Conservation (phyloP, 2,797 vertebrate genomes). For the Prunella strophiata region DNA sequence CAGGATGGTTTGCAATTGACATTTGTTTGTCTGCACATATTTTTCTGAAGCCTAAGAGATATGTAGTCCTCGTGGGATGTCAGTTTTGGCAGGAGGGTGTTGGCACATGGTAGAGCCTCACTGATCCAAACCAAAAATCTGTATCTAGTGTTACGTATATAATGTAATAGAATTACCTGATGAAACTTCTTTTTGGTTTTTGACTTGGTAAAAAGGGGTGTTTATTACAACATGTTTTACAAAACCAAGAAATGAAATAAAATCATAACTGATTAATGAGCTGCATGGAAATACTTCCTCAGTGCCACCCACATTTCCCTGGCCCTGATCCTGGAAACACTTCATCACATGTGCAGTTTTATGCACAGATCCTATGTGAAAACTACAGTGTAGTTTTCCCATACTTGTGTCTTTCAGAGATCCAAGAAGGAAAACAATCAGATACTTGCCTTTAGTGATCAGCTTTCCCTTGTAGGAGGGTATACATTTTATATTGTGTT, state of each 20-base stretch:
- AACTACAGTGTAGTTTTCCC: constrained; percentile 58
- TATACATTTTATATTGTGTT: background rate
- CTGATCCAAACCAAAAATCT: constrained; percentile 46
- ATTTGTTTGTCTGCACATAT: constrained; percentile 32
- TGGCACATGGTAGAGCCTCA: background rate
- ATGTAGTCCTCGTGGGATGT: background rate
- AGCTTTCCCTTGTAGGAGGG: background rate
- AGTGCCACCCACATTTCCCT: constrained; percentile 68
- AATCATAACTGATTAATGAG: constrained; percentile 63
- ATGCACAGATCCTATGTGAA: constrained; percentile 56
- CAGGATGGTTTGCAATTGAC: constrained; percentile 21
- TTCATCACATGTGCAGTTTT: constrained; percentile 62
- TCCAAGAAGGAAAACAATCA: background rate
- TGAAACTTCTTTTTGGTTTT: constrained; percentile 31
- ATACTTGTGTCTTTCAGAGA: constrained; percentile 33
- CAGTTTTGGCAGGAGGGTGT: constrained; percentile 49
- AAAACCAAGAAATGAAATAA: constrained; percentile 60
- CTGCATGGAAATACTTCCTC: constrained; percentile 68
- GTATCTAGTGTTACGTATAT: constrained; percentile 32
- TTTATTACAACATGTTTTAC: constrained; percentile 63
- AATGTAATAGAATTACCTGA: constrained; percentile 60
- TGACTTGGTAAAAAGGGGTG: constrained; percentile 40
- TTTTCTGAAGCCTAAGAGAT: constrained; percentile 40
- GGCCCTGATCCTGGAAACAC: constrained; percentile 69
- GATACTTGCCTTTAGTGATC: background rate